Evolutionary conservation across 2,888 invertebrate genomes (phyloP), one percentile per base, ranked within the genome.

Genomic region (Xestobium rufovillosum): DNA sequence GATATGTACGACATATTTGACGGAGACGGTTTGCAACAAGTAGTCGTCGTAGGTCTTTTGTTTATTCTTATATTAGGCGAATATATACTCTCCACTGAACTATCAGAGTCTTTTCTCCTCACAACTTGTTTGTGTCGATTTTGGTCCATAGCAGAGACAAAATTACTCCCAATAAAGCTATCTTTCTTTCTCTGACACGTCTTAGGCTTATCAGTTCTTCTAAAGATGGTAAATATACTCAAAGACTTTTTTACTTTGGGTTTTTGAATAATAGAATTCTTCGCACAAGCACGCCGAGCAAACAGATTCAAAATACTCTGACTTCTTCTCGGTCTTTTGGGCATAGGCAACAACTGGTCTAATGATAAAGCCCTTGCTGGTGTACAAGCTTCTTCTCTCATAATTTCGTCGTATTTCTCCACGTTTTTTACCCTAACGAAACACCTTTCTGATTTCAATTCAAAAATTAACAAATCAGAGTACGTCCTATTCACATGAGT

Each of bases 361-460:
- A 19, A 19, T 6, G 6, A 8, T n/a, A 19, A n/a, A 6, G 23
- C 23, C 23, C n/a, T 19, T 8, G 6, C n/a, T 8, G 23, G 23
- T 8, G n/a, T 19, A n/a, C 6, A 6, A 19, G 23, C 23, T 19
- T 19, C 23, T 19, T 19, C n/a, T 19, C n/a, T 19, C 23, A 19
- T 19, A 19, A 19, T 19, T 19, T n/a, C n/a, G n/a, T 19, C 23
- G 23, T 19, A 19, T 19, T 19, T 19, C n/a, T 19, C 23, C 23
- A 19, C 23, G 23, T 19, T 19, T 19, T 19, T 19, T n/a, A 19
- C 23, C 23, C 23, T 19, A 8, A 19, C 23, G n/a, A 19, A 19
- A 19, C 23, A 19, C n/a, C 23, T 19, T n/a, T 19, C 23, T n/a
- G 6, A 6, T 8, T 19, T 19, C 23, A 19, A 6, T 6, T 19